These are phyloP conservation scores for Characodon lateralis DNA, from an alignment of 2,797 vertebrate species.

Conservation along the genomic window DNA sequence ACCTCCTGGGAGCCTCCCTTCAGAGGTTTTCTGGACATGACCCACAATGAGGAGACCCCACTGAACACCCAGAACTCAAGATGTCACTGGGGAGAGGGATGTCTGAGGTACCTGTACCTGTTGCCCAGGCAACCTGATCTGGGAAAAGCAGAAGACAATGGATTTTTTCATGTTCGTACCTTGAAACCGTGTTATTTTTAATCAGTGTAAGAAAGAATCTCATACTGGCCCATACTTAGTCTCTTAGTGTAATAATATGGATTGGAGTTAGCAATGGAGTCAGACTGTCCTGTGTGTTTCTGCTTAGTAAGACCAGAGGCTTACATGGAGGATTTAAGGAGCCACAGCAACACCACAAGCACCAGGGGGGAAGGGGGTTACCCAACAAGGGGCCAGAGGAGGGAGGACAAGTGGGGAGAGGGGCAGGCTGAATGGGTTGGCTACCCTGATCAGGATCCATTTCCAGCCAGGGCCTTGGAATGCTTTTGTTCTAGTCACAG, in stretches of 20 bases:
- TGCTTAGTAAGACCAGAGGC: slow-evolving; percentile 72
- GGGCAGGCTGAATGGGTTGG: slow-evolving; percentile 59
- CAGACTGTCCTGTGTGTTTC: slow-evolving; percentile 67
- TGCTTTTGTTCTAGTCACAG: slow-evolving; percentile 82
- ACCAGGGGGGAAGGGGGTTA: slow-evolving; percentile 64
- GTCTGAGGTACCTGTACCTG: too few relatives aligned
- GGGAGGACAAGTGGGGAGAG: slow-evolving; percentile 46
- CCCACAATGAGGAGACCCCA: too few relatives aligned
- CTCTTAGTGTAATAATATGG: slow-evolving; percentile 35
- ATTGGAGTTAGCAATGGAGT: slow-evolving; percentile 60
- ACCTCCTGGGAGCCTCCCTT: too few relatives aligned
- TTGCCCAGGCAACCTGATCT: too few relatives aligned
- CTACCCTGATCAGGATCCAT: slow-evolving; percentile 78
- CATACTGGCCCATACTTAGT: background rate
- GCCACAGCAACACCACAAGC: slow-evolving; percentile 77
- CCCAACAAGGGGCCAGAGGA: slow-evolving; percentile 54
- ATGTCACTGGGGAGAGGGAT: too few relatives aligned
- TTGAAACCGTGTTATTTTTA: slow-evolving; percentile 1
- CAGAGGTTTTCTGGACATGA: too few relatives aligned
- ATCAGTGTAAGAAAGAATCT: background rate
- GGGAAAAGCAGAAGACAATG: too few relatives aligned
- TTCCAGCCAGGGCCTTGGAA: slow-evolving; percentile 78
- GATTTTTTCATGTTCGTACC: background rate
- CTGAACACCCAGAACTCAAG: too few relatives aligned
- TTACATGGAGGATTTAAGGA: slow-evolving; percentile 78